Conservation (phyloP, 2,797 vertebrate genomes). For the Luscinia megarhynchos region DNA sequence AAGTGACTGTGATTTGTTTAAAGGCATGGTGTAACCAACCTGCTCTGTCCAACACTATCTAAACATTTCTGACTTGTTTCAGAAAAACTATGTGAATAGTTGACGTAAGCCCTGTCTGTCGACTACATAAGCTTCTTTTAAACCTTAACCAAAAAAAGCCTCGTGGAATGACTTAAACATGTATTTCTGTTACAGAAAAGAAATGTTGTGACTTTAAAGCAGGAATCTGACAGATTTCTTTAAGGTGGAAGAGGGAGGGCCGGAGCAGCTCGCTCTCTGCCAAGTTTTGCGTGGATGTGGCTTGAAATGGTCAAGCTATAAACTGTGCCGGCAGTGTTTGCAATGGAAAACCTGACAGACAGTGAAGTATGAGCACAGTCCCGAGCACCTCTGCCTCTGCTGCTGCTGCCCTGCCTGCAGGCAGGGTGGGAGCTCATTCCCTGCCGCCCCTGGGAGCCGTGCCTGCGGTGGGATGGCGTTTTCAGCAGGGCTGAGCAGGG, state of each 20-base stretch:
- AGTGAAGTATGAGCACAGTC: background rate
- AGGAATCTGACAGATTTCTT: constrained; percentile 20
- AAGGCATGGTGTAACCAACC: constrained; percentile 19
- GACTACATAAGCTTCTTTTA: background rate
- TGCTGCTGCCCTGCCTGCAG: background rate
- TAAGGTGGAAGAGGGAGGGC: background rate
- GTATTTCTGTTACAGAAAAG: background rate
- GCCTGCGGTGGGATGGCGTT: background rate
- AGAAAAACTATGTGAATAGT: background rate
- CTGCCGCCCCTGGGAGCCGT: background rate
- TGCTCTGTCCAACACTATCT: background rate
- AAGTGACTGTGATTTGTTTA: constrained; percentile 32
- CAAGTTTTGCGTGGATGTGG: constrained; percentile 46
- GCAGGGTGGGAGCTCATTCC: background rate
- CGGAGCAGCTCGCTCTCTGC: background rate
- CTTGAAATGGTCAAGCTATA: constrained; percentile 51
- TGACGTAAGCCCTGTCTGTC: background rate
- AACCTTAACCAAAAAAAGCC: background rate
- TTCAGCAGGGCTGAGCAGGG: background rate
- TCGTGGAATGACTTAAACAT: background rate
- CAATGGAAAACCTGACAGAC: constrained; percentile 58
- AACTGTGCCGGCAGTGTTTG: constrained; percentile 29
- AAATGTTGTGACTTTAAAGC: constrained; percentile 24
- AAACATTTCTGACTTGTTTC: constrained; percentile 16
- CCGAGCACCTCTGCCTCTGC: background rate